These are phyloP conservation scores for Penaeus japonicus DNA, from an alignment of 1,140 invertebrate species.

Conservation along the genomic window DNA sequence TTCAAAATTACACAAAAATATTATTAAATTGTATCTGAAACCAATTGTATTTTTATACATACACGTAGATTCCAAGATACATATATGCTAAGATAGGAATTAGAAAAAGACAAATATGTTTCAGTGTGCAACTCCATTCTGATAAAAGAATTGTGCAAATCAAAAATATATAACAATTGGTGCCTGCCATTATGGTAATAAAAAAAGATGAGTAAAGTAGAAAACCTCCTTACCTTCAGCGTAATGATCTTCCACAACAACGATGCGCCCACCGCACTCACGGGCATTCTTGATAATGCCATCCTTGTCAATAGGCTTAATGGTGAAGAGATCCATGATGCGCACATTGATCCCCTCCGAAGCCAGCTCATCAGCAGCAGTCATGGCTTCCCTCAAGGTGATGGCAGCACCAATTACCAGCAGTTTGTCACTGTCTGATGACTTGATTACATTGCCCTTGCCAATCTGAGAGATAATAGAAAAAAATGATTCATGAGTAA, in stretches of 20 bases:
- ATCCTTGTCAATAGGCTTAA: constrained; percentile 91
- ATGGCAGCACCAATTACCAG: constrained; percentile 92
- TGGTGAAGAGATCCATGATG: constrained; percentile 92
- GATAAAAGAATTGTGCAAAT: neutral
- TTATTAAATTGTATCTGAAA: neutral
- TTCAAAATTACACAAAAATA: neutral
- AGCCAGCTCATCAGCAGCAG: constrained; percentile 81
- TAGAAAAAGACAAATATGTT: no score
- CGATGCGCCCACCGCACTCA: constrained; percentile 79
- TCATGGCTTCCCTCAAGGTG: constrained; percentile 89
- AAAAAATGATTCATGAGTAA: neutral
- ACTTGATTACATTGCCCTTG: constrained; percentile 80
- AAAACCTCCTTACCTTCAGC: constrained; percentile 75
- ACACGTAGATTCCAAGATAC: neutral
- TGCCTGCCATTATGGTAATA: no score
- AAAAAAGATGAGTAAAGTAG: neutral
- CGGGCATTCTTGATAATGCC: constrained; percentile 81
- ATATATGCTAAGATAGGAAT: neutral
- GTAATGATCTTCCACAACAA: constrained; percentile 99
- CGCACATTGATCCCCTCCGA: constrained; percentile 75
- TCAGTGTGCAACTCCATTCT: no score
- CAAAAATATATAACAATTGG: neutral
- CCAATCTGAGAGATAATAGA: constrained; percentile 69
- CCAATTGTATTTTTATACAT: neutral
- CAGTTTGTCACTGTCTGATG: constrained; percentile 77